phyloP scores from a whole-genome alignment of 2,113 vertebrate species.

The Entomyzon cyanotis region DNA sequence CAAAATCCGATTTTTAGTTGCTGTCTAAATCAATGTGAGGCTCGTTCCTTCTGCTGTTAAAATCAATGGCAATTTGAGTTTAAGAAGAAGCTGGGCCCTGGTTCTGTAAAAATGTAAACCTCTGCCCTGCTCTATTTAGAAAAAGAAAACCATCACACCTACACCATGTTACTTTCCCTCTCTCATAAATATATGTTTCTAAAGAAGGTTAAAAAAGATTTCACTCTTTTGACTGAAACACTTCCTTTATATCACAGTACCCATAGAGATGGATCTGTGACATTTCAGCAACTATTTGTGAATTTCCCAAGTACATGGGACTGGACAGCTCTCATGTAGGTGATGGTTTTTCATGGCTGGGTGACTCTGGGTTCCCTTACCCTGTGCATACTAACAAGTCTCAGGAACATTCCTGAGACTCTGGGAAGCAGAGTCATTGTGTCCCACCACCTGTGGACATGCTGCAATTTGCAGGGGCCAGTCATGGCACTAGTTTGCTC shows the following conservation, averaged over 20 bases:
- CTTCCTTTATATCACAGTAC: not conserved
- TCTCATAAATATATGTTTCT: not conserved
- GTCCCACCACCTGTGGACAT: not conserved
- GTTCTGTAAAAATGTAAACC: not conserved
- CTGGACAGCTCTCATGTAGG: not conserved
- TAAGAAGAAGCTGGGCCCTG: not conserved
- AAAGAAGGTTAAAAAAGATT: not conserved
- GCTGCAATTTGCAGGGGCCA: not conserved
- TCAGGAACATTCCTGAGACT: not conserved
- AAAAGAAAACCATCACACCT: not conserved
- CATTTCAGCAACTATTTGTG: not conserved
- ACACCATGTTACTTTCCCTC: not conserved
- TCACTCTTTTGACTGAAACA: not conserved
- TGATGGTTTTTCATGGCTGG: not conserved
- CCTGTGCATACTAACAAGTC: not conserved
- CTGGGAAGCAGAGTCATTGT: rapidly evolving
- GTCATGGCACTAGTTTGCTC: not conserved
- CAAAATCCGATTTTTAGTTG: not conserved
- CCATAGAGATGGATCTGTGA: not conserved
- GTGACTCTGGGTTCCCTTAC: not conserved
- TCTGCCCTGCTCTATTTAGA: not conserved
- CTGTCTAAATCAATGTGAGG: not conserved
- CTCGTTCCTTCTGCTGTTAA: not conserved
- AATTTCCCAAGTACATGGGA: not conserved
- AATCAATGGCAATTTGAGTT: not conserved